A percentile compares a stretch with the other conserved stretches of the same genome.
These are phyloP conservation scores for Gallinago undulata DNA, from an alignment of 2,113 vertebrate genomes.

Conservation along the genomic window DNA sequence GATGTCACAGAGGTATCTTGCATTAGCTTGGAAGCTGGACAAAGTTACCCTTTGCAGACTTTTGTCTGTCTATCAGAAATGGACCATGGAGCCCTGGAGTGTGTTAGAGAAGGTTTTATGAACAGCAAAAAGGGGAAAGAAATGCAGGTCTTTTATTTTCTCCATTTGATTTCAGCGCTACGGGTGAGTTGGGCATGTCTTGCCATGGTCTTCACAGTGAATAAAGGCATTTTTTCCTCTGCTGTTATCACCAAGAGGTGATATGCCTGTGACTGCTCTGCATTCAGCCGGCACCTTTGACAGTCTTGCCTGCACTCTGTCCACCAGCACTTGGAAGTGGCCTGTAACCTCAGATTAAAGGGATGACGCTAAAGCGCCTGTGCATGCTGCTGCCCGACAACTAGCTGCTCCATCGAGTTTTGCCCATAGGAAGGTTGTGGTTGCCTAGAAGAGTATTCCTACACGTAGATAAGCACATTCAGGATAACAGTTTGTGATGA, in stretches of 20 bases:
- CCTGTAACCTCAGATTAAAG: neutral
- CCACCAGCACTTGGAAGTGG: slow-evolving; percentile 22
- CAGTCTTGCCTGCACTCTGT: slow-evolving; percentile 19
- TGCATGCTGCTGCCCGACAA: neutral
- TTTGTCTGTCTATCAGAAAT: neutral
- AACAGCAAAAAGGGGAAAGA: neutral
- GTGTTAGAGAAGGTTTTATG: neutral
- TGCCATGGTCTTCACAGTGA: neutral
- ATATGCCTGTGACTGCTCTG: neutral
- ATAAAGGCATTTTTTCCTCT: slow-evolving; percentile 1
- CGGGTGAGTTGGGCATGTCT: neutral
- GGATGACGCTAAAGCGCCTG: neutral
- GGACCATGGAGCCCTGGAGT: neutral
- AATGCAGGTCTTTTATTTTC: neutral
- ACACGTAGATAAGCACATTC: neutral
- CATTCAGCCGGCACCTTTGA: slow-evolving; percentile 9
- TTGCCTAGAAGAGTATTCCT: neutral
- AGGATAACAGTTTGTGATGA: neutral
- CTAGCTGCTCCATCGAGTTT: neutral
- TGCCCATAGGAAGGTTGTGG: neutral
- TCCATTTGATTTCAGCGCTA: neutral
- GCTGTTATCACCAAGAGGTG: neutral
- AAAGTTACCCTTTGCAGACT: neutral
- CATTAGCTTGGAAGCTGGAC: neutral
- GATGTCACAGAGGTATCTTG: neutral